A percentile compares a stretch with the other conserved stretches of the same genome.
phyloP scores from a whole-genome alignment of 2,113 vertebrate species.

The Grus americana region DNA sequence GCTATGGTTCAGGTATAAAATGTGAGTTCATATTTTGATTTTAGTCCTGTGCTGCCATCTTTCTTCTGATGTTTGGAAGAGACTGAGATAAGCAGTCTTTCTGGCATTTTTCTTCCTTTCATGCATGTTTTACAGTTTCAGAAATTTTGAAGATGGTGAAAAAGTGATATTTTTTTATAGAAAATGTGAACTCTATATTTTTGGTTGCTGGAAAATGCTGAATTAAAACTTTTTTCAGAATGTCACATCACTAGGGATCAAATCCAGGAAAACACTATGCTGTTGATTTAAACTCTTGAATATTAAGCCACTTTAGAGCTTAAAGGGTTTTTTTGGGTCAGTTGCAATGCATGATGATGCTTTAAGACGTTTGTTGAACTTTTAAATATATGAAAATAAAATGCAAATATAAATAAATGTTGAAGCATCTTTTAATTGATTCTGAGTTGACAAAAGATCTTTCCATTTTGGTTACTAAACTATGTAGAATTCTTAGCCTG shows the following conservation, averaged over 20 bases:
- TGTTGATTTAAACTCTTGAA: not conserved
- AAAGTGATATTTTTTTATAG: constrained; percentile 4
- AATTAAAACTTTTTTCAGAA: not conserved
- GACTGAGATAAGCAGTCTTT: not conserved
- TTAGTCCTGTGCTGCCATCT: not conserved
- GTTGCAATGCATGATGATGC: not conserved
- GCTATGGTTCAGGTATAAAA: not conserved
- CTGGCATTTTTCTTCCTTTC: not conserved
- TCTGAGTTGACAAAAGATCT: not conserved
- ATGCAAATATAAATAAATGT: not conserved
- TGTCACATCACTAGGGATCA: not conserved
- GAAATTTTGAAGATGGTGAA: not conserved
- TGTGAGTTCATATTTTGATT: not conserved
- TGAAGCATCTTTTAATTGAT: not conserved
- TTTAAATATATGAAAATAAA: constrained; percentile 42
- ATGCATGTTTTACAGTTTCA: not conserved
- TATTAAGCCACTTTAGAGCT: not conserved
- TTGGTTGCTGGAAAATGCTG: not conserved
- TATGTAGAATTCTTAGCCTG: not conserved
- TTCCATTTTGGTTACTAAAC: not conserved
- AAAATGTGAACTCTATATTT: not conserved
- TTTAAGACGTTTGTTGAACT: not conserved
- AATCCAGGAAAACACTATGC: not conserved
- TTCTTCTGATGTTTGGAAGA: not conserved
- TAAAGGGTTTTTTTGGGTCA: not conserved